These are phyloP conservation scores for Oxyscelio sp. DNA, from an alignment of 2,888 invertebrate genomes.

Conservation along the genomic window DNA sequence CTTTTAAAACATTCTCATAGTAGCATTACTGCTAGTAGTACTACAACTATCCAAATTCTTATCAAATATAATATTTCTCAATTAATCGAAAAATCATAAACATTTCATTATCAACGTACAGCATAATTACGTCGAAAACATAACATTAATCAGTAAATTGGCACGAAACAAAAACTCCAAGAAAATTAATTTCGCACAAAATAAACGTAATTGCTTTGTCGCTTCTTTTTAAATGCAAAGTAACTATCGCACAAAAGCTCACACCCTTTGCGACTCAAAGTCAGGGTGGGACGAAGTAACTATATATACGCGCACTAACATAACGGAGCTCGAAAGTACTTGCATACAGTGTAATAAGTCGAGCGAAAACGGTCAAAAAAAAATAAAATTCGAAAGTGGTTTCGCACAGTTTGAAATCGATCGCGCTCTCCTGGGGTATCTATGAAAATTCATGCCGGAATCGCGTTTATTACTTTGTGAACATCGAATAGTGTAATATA, in stretches of 20 bases:
- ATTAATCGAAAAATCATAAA: too few relatives aligned
- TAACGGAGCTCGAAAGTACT: background rate
- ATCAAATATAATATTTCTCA: too few relatives aligned
- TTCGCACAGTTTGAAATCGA: conserved; percentile 50
- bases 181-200: conserved; percentile 48
- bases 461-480: conserved; percentile 65
- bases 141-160: conserved; percentile 30
- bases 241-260: conserved; percentile 40
- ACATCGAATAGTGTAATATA: conserved; percentile 37
- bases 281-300: conserved; percentile 8
- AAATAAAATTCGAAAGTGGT: conserved; percentile 44
- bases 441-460: conserved; percentile 67
- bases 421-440: conserved; percentile 34
- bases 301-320: too few relatives aligned
- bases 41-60: too few relatives aligned
- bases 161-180: conserved; percentile 11
- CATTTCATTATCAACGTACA: too few relatives aligned
- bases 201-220: conserved; percentile 56
- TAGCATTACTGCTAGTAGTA: too few relatives aligned
- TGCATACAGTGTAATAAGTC: conserved; percentile 10
- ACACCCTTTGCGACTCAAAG: conserved; percentile 37
- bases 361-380: conserved; percentile 3
- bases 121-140: background rate
- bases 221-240: conserved; percentile 61
- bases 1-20: too few relatives aligned